A percentile compares a stretch with the other conserved stretches of the same genome.
Conservation (phyloP, 2,888 invertebrate species). For the Metacarcinus magister region DNA sequence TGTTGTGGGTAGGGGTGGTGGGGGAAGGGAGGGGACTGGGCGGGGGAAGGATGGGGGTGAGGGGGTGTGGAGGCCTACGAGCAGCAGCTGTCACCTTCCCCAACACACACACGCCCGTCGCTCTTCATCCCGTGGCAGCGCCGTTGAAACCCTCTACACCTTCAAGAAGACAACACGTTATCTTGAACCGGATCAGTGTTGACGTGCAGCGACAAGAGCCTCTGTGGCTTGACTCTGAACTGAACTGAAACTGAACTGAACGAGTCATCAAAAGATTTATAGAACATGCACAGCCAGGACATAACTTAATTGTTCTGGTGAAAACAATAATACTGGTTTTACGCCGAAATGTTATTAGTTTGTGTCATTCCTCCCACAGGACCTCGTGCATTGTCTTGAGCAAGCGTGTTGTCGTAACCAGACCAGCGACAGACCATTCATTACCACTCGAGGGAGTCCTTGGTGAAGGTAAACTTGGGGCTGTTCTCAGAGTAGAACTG, state of each 20-base stretch:
- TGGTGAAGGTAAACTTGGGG: constrained; percentile 84
- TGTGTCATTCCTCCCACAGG: neutral
- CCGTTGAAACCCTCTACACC: neutral
- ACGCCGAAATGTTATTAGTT: neutral
- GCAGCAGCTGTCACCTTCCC: neutral
- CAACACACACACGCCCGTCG: neutral
- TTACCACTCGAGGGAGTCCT: constrained; percentile 73
- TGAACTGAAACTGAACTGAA: neutral
- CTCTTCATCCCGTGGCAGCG: neutral
- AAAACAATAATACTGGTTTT: neutral
- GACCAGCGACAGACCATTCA: neutral
- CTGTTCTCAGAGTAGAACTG: constrained; percentile 94
- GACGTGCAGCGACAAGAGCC: neutral
- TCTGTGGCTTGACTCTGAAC: neutral
- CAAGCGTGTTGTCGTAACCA: neutral
- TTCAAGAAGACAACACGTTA: neutral
- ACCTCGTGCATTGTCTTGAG: neutral
- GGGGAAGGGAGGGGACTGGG: neutral
- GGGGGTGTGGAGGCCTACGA: neutral
- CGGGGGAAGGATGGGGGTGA: neutral
- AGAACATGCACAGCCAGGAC: neutral
- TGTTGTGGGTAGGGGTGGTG: neutral
- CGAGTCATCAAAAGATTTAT: neutral
- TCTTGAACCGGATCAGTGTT: neutral
- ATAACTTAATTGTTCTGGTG: too few relatives aligned